These are phyloP conservation scores for Formica exsecta DNA, from an alignment of 1,140 invertebrate genomes.

Conservation along the genomic window DNA sequence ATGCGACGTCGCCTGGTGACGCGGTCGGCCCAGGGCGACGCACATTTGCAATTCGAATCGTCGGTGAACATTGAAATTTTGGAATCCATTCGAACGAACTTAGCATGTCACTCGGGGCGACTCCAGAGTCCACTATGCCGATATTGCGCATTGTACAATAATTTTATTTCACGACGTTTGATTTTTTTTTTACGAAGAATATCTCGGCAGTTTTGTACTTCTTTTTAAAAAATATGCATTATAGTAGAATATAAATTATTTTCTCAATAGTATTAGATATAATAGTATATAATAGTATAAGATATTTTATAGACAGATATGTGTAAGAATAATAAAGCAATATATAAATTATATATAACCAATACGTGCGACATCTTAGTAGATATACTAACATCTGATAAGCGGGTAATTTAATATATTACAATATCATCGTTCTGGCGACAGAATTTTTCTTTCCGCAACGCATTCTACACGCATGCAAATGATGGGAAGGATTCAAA, in stretches of 20 bases:
- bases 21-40: slow-evolving; percentile 40
- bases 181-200: background rate
- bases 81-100: slow-evolving; percentile 72
- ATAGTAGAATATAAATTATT: background rate
- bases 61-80: slow-evolving; percentile 81
- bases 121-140: background rate
- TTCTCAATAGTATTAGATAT: background rate
- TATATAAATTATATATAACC: background rate
- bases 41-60: slow-evolving; percentile 82
- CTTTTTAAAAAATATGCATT: background rate
- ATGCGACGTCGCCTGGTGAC: slow-evolving; percentile 54
- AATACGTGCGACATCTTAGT: background rate
- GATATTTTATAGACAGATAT: background rate
- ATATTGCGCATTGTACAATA: slow-evolving; percentile 9
- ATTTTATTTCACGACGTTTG: slow-evolving; percentile 28
- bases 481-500: slow-evolving; percentile 66
- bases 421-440: background rate
- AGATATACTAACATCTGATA: background rate
- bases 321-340: slow-evolving; percentile 1
- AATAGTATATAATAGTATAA: no score
- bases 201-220: background rate
- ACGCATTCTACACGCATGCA: slow-evolving; percentile 40
- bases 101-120: slow-evolving; percentile 48
- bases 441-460: slow-evolving; percentile 60
- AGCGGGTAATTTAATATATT: slow-evolving; percentile 10